Evolutionary conservation across 2,113 vertebrate genomes (phyloP).

Genomic region (Notothenia rossii): DNA sequence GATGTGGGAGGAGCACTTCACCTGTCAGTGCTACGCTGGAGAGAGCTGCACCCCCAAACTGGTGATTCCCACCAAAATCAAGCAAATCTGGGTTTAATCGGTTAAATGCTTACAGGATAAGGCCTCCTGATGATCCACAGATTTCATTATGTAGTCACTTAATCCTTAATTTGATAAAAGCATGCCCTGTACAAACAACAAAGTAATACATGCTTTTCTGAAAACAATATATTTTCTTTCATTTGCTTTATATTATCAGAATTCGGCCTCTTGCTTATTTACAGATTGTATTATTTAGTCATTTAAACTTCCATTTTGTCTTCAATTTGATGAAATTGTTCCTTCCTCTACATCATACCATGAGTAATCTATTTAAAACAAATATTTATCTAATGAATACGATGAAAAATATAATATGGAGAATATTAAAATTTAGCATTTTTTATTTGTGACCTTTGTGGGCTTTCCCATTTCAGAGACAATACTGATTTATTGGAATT

Average conservation of each 20-base stretch:
- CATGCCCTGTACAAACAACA: no score
- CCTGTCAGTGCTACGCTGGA: conserved; percentile 81
- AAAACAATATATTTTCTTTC: no score
- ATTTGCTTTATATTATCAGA: no score
- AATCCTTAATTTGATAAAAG: background rate
- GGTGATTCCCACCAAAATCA: background rate
- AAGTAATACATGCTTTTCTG: no score
- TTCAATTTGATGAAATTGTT: background rate
- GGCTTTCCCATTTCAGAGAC: background rate
- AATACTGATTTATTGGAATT: background rate
- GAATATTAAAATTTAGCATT: no score
- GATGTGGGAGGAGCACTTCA: conserved; percentile 68
- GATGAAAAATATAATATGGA: no score
- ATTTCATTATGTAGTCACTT: background rate
- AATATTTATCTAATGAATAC: no score
- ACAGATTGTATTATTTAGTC: background rate
- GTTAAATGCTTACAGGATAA: no score
- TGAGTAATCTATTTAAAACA: background rate
- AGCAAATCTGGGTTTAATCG: conserved; percentile 62
- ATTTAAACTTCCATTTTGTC: background rate
- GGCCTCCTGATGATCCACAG: background rate
- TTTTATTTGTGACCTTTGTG: background rate
- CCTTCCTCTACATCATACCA: background rate
- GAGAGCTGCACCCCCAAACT: conserved; percentile 51
- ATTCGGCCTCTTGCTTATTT: background rate